phyloP scores from a whole-genome alignment of 2,113 vertebrate species.

The Arvicanthis niloticus region DNA sequence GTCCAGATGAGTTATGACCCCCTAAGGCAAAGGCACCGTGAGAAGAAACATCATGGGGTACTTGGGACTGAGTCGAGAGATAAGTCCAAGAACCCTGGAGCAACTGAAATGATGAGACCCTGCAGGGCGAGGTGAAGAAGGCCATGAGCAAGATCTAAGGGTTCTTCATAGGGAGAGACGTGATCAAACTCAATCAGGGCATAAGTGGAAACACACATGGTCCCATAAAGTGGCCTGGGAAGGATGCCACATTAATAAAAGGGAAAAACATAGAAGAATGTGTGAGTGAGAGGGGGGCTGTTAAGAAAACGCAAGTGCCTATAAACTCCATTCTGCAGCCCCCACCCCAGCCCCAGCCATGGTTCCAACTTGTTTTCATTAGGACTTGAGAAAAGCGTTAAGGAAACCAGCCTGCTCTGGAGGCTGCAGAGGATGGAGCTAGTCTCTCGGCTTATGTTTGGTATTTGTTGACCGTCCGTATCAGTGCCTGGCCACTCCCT shows the following conservation, averaged over 20 bases:
- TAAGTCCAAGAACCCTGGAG: neutral
- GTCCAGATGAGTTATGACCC: constrained; percentile 5
- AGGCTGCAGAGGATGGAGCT: neutral
- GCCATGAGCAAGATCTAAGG: constrained; percentile 62
- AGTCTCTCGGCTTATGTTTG: neutral
- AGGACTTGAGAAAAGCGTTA: constrained; percentile 17
- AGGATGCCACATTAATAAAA: constrained; percentile 86
- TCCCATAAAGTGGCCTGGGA: constrained; percentile 83
- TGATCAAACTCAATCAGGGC: constrained; percentile 68
- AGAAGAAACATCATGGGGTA: neutral
- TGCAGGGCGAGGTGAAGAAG: neutral
- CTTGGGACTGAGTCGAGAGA: neutral
- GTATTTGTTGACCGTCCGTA: neutral
- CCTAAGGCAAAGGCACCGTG: neutral
- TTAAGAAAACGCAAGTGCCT: constrained; percentile 80
- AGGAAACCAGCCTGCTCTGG: neutral
- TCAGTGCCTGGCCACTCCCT: neutral
- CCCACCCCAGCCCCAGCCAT: neutral
- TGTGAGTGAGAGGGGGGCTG: constrained; percentile 80
- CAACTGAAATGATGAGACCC: fast-evolving
- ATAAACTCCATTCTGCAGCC: constrained; percentile 69
- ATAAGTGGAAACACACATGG: constrained; percentile 82
- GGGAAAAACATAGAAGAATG: constrained; percentile 84
- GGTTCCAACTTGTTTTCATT: constrained; percentile 63
- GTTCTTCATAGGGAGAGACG: constrained; percentile 57